Conservation (phyloP, 2,113 vertebrate genomes). For the Myocastor coypus region DNA sequence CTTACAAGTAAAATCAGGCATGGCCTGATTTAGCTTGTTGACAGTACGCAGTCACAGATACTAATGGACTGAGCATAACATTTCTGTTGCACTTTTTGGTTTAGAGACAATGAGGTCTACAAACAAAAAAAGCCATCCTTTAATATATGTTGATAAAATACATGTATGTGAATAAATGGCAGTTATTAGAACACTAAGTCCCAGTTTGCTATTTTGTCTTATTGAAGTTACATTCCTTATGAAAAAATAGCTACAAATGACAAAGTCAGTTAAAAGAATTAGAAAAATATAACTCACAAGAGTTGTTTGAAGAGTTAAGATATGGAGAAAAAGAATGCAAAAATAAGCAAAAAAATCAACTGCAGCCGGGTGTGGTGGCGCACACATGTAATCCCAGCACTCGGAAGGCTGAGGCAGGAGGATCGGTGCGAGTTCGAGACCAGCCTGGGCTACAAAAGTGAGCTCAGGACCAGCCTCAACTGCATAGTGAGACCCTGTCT, state of each 20-base stretch:
- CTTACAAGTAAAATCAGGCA: neutral
- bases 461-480: no score
- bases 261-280: neutral
- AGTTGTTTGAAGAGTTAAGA: neutral
- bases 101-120: constrained; percentile 40
- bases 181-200: constrained; percentile 27
- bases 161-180: neutral
- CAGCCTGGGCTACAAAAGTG: no score
- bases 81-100: constrained; percentile 25
- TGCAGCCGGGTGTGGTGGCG: no score
- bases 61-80: neutral
- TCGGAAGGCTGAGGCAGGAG: no score
- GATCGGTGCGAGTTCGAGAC: no score
- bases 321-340: neutral
- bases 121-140: constrained; percentile 20
- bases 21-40: neutral
- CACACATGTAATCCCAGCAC: no score
- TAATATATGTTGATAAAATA: neutral
- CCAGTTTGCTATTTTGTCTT: neutral
- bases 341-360: neutral
- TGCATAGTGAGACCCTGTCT: no score
- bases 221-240: neutral
- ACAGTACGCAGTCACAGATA: constrained; percentile 8
- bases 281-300: neutral
- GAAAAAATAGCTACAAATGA: neutral